Percentiles rank a stretch among this genome's conserved stretches.
These are phyloP conservation scores for Pseudomyrmex flavicornis DNA, from an alignment of 1,140 invertebrate genomes.

Conservation along the genomic window DNA sequence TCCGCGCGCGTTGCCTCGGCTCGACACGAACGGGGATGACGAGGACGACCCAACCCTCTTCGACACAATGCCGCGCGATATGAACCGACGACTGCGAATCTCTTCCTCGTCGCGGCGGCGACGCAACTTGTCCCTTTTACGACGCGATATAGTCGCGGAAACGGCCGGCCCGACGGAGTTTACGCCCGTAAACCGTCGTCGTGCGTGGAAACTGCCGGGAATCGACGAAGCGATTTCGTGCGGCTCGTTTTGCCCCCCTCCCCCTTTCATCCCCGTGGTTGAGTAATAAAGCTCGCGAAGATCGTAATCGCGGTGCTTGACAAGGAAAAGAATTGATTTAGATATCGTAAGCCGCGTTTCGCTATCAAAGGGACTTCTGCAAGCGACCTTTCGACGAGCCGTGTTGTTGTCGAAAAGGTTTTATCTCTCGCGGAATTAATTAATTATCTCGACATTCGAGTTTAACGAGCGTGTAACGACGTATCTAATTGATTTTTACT, in stretches of 20 bases:
- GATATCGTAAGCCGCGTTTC: not conserved
- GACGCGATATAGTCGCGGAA: slow-evolving; percentile 64
- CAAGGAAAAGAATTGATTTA: slow-evolving; percentile 51
- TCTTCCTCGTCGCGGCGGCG: slow-evolving; percentile 18
- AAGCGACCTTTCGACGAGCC: not conserved
- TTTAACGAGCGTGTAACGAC: not conserved
- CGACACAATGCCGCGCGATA: slow-evolving; percentile 46
- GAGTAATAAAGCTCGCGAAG: slow-evolving; percentile 26
- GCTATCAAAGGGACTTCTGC: too few relatives aligned
- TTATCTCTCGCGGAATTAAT: too few relatives aligned
- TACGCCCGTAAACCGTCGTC: slow-evolving; percentile 53
- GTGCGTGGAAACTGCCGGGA: slow-evolving; percentile 5
- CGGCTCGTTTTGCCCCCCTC: slow-evolving; percentile 7
- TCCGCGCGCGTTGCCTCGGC: slow-evolving; percentile 21
- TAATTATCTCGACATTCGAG: not conserved
- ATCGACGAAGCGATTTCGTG: slow-evolving; percentile 40
- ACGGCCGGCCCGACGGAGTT: slow-evolving; percentile 45
- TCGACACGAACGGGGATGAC: not conserved
- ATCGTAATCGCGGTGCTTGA: slow-evolving; percentile 9
- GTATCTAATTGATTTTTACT: too few relatives aligned
- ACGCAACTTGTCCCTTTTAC: slow-evolving; percentile 61
- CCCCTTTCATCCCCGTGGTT: not conserved
- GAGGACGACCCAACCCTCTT: not conserved
- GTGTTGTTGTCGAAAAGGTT: too few relatives aligned
- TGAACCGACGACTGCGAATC: slow-evolving; percentile 17